Evolutionary conservation across 2,888 invertebrate species (phyloP).

Genomic region (Pycnomerus fuliginosus): DNA sequence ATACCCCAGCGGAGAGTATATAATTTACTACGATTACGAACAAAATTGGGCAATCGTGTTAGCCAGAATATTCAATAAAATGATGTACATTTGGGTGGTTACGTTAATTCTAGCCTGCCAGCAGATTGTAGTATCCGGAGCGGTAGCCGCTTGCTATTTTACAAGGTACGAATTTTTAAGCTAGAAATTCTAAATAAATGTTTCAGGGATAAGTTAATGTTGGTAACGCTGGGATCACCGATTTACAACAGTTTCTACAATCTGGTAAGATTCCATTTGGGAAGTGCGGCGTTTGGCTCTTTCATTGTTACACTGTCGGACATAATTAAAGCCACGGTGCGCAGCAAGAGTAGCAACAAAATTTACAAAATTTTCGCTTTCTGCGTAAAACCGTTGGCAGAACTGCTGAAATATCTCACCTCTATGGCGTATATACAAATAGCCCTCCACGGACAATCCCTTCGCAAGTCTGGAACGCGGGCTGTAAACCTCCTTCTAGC

Average conservation of each 20-base stretch:
- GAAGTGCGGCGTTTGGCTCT: constrained; percentile 30
- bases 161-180: constrained; percentile 3
- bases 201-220: constrained; percentile 29
- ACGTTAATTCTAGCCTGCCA: constrained; percentile 65
- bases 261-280: constrained; percentile 26
- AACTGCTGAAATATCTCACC: constrained; percentile 27
- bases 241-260: constrained; percentile 24
- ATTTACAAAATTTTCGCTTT: constrained; percentile 22
- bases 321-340: constrained; percentile 15
- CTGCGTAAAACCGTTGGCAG: constrained; percentile 22
- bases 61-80: constrained; percentile 51
- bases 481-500: constrained; percentile 21
- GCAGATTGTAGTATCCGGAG: constrained; percentile 62
- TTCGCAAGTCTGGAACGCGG: constrained; percentile 25
- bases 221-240: constrained; percentile 21
- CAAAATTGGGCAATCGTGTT: constrained; percentile 45
- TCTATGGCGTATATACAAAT: constrained; percentile 29
- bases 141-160: constrained; percentile 61
- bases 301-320: constrained; percentile 26
- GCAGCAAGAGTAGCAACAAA: constrained; percentile 8
- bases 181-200: neutral
- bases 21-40: constrained; percentile 35
- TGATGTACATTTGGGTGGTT: constrained; percentile 61
- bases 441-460: constrained; percentile 23
- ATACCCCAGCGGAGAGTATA: too few relatives aligned